A percentile compares a stretch with the other conserved stretches of the same genome.
Evolutionary conservation across 1,140 invertebrate genomes (phyloP).

Genomic region (Drosophila saltans): DNA sequence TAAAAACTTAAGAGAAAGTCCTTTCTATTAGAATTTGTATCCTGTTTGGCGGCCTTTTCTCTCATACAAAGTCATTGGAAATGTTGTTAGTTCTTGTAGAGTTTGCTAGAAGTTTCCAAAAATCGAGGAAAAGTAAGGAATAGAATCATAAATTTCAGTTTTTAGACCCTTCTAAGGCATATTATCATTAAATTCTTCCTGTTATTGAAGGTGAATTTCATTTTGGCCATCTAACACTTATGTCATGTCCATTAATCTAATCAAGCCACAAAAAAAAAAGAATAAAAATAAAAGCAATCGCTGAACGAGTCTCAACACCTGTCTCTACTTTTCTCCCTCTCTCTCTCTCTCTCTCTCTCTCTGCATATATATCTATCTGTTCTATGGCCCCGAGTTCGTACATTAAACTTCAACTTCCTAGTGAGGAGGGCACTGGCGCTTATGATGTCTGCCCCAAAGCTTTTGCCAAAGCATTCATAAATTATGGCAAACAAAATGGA

Average conservation of each 20-base stretch:
- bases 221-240: constrained; percentile 3
- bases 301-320: constrained; percentile 43
- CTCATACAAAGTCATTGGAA: no score
- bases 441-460: constrained; percentile 36
- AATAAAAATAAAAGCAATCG: constrained; percentile 18
- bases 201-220: no score
- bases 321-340: constrained; percentile 15
- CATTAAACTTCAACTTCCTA: constrained; percentile 75
- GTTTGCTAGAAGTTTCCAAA: no score
- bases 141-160: no score
- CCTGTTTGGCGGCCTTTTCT: no score
- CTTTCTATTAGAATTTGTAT: no score
- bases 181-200: no score
- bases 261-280: constrained; percentile 23
- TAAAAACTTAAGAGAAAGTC: no score
- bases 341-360: not conserved
- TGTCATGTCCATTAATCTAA: constrained; percentile 39
- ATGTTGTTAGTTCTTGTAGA: no score
- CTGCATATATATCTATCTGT: constrained; percentile 15
- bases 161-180: no score
- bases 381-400: constrained; percentile 53
- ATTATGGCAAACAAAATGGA: constrained; percentile 53
- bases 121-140: no score
- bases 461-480: constrained; percentile 71
- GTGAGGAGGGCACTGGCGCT: constrained; percentile 72